A percentile compares a stretch with the other conserved stretches of the same genome.
These are phyloP conservation scores for Myripristis jacobus DNA, from an alignment of 2,797 vertebrate species.

Conservation along the genomic window DNA sequence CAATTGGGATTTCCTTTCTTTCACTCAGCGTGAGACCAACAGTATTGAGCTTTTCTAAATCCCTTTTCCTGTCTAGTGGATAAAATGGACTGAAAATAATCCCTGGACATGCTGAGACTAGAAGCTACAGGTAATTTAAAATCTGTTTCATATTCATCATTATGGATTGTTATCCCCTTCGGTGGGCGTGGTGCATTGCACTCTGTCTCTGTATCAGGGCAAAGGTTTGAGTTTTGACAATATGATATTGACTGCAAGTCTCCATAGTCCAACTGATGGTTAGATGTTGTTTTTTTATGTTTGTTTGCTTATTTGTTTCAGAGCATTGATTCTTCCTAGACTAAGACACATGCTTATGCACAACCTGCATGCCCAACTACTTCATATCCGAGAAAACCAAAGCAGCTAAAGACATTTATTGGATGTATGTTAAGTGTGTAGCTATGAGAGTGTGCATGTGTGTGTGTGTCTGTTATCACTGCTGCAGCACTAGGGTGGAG, in stretches of 20 bases:
- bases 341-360: slow-evolving; percentile 14
- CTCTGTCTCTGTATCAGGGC: no score
- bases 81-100: no score
- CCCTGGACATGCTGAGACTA: no score
- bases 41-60: no score
- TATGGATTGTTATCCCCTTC: no score
- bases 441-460: slow-evolving; percentile 11
- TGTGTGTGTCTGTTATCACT: slow-evolving; percentile 30
- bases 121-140: no score
- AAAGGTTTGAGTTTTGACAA: slow-evolving; percentile 3
- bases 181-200: no score
- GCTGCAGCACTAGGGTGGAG: slow-evolving; percentile 43
- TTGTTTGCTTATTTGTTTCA: neutral
- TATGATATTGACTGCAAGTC: slow-evolving; percentile 8
- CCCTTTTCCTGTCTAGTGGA: no score
- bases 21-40: no score
- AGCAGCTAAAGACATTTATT: neutral
- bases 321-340: neutral
- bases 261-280: slow-evolving; percentile 18
- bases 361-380: neutral
- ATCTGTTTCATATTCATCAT: no score
- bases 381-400: slow-evolving; percentile 16
- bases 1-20: no score
- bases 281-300: slow-evolving; percentile 17
- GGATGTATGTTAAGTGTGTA: slow-evolving; percentile 15